Evolutionary conservation across 1,140 invertebrate genomes (phyloP).

Genomic region (Temnothorax nylanderi): DNA sequence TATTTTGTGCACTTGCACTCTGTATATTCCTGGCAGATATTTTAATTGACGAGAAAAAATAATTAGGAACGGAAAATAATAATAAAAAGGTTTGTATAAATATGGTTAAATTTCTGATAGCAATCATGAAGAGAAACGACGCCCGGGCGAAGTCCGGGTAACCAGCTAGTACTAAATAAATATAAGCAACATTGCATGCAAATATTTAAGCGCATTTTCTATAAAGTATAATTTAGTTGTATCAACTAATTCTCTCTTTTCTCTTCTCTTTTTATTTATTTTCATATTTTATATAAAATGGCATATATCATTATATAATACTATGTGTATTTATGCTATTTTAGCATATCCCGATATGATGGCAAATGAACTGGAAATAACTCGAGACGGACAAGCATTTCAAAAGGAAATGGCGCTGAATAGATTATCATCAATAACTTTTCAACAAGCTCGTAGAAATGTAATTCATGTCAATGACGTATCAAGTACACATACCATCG

Average conservation of each 20-base stretch:
- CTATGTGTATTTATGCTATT: background rate
- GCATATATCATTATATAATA: background rate
- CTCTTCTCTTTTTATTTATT: background rate
- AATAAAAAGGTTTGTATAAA: conserved; percentile 17
- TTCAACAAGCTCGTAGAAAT: conserved; percentile 30
- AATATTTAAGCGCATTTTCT: background rate
- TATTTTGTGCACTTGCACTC: conserved; percentile 50
- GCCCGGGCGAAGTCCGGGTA: no score
- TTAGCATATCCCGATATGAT: background rate
- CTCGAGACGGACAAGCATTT: background rate
- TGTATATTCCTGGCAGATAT: conserved; percentile 34
- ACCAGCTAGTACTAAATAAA: no score
- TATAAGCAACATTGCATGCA: background rate
- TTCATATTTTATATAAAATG: background rate
- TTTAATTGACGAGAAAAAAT: conserved; percentile 13
- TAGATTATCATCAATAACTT: conserved; percentile 37
- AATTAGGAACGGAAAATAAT: background rate
- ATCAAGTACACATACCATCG: background rate
- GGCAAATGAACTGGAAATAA: background rate
- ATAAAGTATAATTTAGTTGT: background rate
- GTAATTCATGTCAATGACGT: background rate
- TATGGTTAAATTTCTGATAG: background rate
- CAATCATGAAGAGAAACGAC: no score
- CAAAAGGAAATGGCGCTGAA: conserved; percentile 11
- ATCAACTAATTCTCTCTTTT: background rate